These are phyloP conservation scores for Corythornis vintsioides DNA, from an alignment of 2,113 vertebrate genomes.

Conservation along the genomic window DNA sequence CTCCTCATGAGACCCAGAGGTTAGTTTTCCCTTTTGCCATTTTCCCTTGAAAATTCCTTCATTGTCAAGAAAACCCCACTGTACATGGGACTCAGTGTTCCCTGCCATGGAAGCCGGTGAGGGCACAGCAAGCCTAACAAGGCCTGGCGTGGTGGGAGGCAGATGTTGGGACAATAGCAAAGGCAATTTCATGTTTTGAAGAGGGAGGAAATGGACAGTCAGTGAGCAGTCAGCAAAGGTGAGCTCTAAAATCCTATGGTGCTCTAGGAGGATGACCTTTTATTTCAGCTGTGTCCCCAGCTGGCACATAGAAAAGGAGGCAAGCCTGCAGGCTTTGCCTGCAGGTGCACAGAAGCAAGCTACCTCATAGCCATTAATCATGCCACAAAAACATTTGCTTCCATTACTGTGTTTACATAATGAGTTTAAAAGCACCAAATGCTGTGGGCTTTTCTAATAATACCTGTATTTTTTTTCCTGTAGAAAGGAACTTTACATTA, in stretches of 20 bases:
- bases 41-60: background rate
- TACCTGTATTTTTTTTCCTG: background rate
- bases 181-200: background rate
- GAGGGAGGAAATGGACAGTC: background rate
- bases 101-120: background rate
- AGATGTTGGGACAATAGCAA: background rate
- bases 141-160: fast-evolving
- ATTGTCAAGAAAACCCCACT: background rate
- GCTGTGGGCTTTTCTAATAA: background rate
- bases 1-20: fast-evolving
- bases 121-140: fast-evolving
- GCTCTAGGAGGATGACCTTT: background rate
- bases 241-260: background rate
- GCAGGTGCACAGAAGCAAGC: background rate
- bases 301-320: background rate
- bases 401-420: background rate
- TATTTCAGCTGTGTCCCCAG: background rate
- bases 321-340: background rate
- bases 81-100: background rate
- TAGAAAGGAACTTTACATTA: background rate
- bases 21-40: background rate
- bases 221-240: background rate
- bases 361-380: background rate
- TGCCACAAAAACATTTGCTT: background rate
- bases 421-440: background rate